A percentile compares a stretch with the other conserved stretches of the same genome.
Conservation (phyloP, 2,113 vertebrate genomes). For the Anoplopoma fimbria region DNA sequence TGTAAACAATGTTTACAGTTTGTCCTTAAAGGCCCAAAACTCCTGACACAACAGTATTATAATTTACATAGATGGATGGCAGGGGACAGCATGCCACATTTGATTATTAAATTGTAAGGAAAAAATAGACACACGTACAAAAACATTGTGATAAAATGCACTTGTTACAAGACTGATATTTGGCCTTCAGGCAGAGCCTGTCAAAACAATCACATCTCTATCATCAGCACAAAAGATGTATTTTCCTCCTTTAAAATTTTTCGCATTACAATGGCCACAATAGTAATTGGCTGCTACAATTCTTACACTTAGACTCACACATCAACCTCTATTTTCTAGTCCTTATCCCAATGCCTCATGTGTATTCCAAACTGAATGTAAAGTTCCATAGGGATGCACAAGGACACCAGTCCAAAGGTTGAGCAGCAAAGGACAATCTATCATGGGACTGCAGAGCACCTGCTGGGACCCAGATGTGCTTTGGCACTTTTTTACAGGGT, state of each 20-base stretch:
- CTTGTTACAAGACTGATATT: constrained; percentile 10
- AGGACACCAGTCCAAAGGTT: constrained; percentile 76
- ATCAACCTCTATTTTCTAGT: not conserved
- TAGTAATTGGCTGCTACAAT: not conserved
- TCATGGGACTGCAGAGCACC: constrained; percentile 81
- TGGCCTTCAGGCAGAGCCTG: not conserved
- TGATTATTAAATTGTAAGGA: constrained; percentile 36
- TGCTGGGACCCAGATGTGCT: constrained; percentile 85
- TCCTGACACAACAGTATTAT: constrained; percentile 45
- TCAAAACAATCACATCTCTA: not conserved
- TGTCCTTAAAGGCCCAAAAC: constrained; percentile 60
- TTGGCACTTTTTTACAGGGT: constrained; percentile 78
- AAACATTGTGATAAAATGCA: constrained; percentile 1
- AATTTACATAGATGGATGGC: constrained; percentile 48
- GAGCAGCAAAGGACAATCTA: constrained; percentile 77
- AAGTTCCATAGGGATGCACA: constrained; percentile 44
- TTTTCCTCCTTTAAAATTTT: constrained; percentile 4
- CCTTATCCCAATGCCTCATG: not conserved
- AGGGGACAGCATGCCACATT: constrained; percentile 36
- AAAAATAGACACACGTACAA: not conserved
- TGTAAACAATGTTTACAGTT: constrained; percentile 69
- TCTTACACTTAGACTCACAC: not conserved
- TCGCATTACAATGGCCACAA: too few species aligned
- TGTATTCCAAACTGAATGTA: constrained; percentile 34
- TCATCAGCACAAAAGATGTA: not conserved